A percentile compares a stretch with the other conserved stretches of the same genome.
Evolutionary conservation across 2,888 invertebrate species (phyloP).

Genomic region (Pseudeuparius sepicola): DNA sequence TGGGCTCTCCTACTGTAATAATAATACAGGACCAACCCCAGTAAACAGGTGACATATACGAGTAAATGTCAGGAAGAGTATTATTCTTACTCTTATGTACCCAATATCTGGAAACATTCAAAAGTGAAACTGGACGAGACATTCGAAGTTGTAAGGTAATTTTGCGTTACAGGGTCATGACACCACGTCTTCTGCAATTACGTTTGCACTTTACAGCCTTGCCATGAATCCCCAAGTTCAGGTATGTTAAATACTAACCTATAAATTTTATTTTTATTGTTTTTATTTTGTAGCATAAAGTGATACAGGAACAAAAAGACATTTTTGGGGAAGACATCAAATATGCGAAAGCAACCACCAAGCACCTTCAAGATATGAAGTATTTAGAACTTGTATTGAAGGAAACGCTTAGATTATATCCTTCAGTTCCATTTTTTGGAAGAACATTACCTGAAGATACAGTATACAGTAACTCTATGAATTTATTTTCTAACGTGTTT

Average conservation of each 20-base stretch:
- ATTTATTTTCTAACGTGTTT: no score
- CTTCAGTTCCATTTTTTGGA: constrained; percentile 22
- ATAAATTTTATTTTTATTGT: constrained; percentile 2
- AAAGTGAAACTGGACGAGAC: no score
- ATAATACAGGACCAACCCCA: no score
- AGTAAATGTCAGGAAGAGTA: no score
- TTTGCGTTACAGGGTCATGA: constrained; percentile 43
- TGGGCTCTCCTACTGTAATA: no score
- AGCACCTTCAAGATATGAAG: constrained; percentile 44
- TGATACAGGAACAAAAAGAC: constrained; percentile 33
- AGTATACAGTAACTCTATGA: no score
- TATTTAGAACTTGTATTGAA: constrained; percentile 46
- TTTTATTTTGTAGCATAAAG: constrained; percentile 33
- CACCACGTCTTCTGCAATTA: constrained; percentile 40
- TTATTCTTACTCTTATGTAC: no score
- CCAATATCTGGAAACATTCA: no score
- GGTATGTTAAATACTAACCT: constrained; percentile 21
- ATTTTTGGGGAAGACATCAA: constrained; percentile 31
- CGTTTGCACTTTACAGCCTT: constrained; percentile 39
- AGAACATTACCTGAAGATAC: not conserved
- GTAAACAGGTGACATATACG: no score
- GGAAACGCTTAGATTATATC: constrained; percentile 44
- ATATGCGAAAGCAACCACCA: constrained; percentile 23
- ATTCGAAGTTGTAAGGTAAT: no score
- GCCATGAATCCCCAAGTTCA: constrained; percentile 40